Base-by-base conservation (phyloP, 2,797 vertebrate genomes). In the Callimico goeldii region DNA sequence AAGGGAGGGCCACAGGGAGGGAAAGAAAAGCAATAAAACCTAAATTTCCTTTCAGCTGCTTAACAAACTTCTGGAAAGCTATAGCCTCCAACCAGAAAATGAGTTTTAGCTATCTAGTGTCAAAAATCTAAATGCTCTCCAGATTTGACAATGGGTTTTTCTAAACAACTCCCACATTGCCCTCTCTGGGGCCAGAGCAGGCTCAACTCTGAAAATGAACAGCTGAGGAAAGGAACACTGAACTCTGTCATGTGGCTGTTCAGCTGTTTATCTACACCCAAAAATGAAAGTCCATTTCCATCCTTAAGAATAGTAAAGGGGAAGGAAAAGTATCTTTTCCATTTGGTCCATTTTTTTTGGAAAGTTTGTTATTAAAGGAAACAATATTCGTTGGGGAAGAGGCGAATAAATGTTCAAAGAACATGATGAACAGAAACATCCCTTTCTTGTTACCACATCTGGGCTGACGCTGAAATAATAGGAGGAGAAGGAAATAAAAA, bases 61-160 rank as follows among this genome's bases (percentile, higher is more conserved):
- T 73, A 67, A 87, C 3, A 30, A 86, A 73, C 13, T 87, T 96
- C 26, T 26, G 12, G n/a, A 77, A 92, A 93, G 14, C 36, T 73
- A 11, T 14, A n/a, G 33, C 70, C 39, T 85, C 30, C 0, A 0
- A 11, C 36, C 43, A 94, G 81, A 81, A 93, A 95, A 64, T 77
- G 33, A 82, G 46, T 88, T 94, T 70, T 55, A 83, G 76, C 22
- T 52, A 61, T 79, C 88, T 77, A 85, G 88, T 52, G 77, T 90
- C 92, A 92, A 91, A 91, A 70, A 90, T 95, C 33, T 92, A 67
- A 88, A 57, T 12, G 46, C 28, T 61, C 52, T 20, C 33, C 24
- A 55, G 50, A 61, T 76, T 20, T 57, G 76, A 87, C 36, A 43
- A 19, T 14, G 36, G 15, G 22, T 75, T 92, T 96, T 95, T 50